Evolutionary conservation across 2,113 vertebrate genomes (phyloP), one percentile per base, ranked within the genome.

Genomic region (Arothron firmamentum): DNA sequence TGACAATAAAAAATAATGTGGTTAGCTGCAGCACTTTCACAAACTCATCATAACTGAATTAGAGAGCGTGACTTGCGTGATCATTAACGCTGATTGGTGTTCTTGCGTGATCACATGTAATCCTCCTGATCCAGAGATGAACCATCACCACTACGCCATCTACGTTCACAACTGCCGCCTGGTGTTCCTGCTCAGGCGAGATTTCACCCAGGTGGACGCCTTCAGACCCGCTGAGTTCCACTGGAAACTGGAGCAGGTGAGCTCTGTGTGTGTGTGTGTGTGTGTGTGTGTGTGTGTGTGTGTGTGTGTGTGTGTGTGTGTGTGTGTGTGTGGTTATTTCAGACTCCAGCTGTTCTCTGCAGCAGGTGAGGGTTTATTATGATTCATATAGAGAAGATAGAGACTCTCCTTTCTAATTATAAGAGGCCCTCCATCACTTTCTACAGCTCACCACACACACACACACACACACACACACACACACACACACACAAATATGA

Each of bases 171-270:
- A 99, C 87, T 99, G 96, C 74, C 94, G 95, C 1, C 85, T 99
- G 13, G 96, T 99, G 14, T 94, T 99, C 72, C 91, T 99, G 79
- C 80, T 99, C 80, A 89, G 96, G 38, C 93, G 96, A 78, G 96
- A 98, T 85, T 96, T 96, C 53, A 92, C 94, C 62, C 95, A 93
- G 70, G 92, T 93, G 0, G 95, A 98, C 88, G 94, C 95, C 57
- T 97, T 98, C 66, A 93, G 94, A 70, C 96, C 96, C 0, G 95
- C 96, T 0, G 96, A 98, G 85, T 98, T 98, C 86, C 96, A 99
- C 89, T 99, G 96, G 96, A 98, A 96, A 70, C 92, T 97, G 49
- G 95, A 98, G 79, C 96, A 99, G 96, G 96, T 98, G 88, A 67
- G 86, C 15, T 38, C 34, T n/a, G 59, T 61, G 13, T 67, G 49